Percentiles rank a stretch among this genome's conserved stretches.
Evolutionary conservation across 2,888 invertebrate genomes (phyloP).

Genomic region (Galerucella nymphaeae): DNA sequence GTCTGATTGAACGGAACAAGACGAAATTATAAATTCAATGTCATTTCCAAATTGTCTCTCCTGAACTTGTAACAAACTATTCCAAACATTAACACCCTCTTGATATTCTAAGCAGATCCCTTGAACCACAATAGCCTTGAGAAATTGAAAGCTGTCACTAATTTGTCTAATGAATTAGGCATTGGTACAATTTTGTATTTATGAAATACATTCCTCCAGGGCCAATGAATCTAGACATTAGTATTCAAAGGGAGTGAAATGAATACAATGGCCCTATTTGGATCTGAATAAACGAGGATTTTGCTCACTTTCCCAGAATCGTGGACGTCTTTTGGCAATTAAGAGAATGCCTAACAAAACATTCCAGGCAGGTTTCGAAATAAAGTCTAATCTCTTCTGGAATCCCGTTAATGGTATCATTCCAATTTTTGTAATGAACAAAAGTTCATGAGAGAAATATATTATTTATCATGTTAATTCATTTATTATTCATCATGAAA

Average conservation of each 20-base stretch:
- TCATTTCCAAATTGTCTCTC: background rate
- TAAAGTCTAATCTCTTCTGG: background rate
- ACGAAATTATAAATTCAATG: background rate
- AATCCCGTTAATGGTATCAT: background rate
- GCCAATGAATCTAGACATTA: slow-evolving; percentile 23
- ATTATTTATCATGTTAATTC: too few species aligned
- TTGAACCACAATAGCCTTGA: slow-evolving; percentile 10
- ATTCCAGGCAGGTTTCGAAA: background rate
- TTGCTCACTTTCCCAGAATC: slow-evolving; percentile 10
- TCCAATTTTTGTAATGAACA: background rate
- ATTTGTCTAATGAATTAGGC: slow-evolving; percentile 31
- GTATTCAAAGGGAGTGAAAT: slow-evolving; percentile 28
- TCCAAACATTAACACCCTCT: background rate
- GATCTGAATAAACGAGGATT: slow-evolving; percentile 11
- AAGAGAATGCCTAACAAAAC: background rate
- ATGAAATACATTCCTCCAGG: slow-evolving; percentile 29
- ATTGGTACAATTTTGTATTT: slow-evolving; percentile 30
- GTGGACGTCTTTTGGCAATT: background rate
- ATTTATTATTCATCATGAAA: too few species aligned
- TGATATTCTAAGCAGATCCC: slow-evolving; percentile 25
- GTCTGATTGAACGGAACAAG: background rate
- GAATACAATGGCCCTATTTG: slow-evolving; percentile 23
- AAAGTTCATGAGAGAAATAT: background rate
- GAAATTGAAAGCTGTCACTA: slow-evolving; percentile 28
- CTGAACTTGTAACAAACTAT: background rate